Evolutionary conservation across 2,797 vertebrate genomes (phyloP).

Genomic region (Potorous gilbertii): DNA sequence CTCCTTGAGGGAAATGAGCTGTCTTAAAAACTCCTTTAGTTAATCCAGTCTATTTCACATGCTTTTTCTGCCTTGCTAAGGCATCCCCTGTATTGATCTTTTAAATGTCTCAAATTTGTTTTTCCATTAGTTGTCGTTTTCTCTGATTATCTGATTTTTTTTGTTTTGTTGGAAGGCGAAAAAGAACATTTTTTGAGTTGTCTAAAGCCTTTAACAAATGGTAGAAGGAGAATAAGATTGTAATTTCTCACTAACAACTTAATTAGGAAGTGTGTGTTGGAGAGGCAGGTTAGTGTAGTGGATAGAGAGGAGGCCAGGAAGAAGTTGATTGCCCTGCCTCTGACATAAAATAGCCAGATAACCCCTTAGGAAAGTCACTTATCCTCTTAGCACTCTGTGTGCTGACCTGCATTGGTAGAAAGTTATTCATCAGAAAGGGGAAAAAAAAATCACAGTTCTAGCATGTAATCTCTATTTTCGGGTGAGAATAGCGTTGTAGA

Average conservation of each 20-base stretch:
- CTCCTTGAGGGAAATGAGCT: constrained; percentile 67
- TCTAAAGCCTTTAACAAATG: constrained; percentile 30
- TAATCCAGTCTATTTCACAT: constrained; percentile 58
- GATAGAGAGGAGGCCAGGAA: neutral
- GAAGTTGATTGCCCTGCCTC: neutral
- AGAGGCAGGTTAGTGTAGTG: constrained; percentile 31
- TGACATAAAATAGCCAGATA: neutral
- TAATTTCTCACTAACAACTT: constrained; percentile 42
- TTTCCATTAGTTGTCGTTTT: constrained; percentile 48
- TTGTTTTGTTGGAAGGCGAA: neutral
- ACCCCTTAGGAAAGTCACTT: neutral
- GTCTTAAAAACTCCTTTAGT: constrained; percentile 65
- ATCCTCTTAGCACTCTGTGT: neutral
- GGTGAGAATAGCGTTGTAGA: neutral
- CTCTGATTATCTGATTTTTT: constrained; percentile 49
- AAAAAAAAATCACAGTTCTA: neutral
- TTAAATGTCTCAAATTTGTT: constrained; percentile 41
- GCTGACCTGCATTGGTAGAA: neutral
- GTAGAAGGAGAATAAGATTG: constrained; percentile 19
- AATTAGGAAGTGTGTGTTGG: neutral
- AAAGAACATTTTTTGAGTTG: constrained; percentile 46
- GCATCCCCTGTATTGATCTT: neutral
- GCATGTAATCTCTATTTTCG: neutral
- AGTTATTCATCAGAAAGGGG: neutral
- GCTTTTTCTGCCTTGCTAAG: constrained; percentile 14